Percentiles rank a stretch among this genome's conserved stretches.
Conservation (phyloP, 2,888 invertebrate species). For the Cryptus viduatorius region DNA sequence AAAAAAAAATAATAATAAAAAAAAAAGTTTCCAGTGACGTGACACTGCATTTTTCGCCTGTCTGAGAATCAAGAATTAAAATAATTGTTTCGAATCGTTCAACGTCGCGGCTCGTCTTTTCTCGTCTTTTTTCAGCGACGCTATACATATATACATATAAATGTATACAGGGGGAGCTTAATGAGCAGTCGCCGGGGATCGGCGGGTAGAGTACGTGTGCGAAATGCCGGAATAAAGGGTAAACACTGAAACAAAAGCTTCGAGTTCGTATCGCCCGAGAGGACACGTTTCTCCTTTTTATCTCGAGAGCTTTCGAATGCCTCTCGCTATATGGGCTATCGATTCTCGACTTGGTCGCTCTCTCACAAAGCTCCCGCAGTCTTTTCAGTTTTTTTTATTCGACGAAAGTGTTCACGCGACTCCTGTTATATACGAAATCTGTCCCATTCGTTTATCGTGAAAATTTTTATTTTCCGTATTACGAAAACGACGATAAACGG, state of each 20-base stretch:
- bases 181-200: not conserved
- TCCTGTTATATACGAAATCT: not conserved
- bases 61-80: not conserved
- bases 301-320: not conserved
- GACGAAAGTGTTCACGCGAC: not conserved
- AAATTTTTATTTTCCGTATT: not conserved
- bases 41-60: not conserved
- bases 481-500: not conserved
- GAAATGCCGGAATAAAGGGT: constrained; percentile 1
- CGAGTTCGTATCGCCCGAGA: not conserved
- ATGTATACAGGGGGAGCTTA: not conserved
- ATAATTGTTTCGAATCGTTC: not conserved
- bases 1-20: not conserved
- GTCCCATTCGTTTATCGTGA: not conserved
- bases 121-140: not conserved
- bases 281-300: not conserved
- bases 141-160: not conserved
- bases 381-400: not conserved
- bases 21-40: not conserved
- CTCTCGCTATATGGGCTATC: not conserved
- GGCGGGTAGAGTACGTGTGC: not conserved
- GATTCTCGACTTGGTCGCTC: not conserved
- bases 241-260: constrained; percentile 13
- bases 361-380: not conserved
- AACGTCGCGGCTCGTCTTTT: not conserved